Evolutionary conservation across 2,888 invertebrate genomes (phyloP).

Genomic region (Philopedon plagiatum): DNA sequence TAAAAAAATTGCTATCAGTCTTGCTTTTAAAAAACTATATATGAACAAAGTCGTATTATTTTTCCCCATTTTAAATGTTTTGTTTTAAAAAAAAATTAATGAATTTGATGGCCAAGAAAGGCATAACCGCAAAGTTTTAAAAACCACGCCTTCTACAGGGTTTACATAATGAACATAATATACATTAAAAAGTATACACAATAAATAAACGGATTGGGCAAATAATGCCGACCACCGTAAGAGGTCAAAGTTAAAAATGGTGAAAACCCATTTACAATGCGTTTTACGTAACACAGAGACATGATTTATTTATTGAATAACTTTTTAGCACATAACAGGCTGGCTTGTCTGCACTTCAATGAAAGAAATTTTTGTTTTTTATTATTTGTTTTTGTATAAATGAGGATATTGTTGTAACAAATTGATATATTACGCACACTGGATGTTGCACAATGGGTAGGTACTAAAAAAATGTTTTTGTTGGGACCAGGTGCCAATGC

Average conservation of each 20-base stretch:
- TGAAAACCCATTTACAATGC: neutral
- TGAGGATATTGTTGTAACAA: neutral
- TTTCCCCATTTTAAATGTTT: too few relatives aligned
- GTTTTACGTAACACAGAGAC: neutral
- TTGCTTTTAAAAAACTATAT: too few relatives aligned
- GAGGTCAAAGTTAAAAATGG: conserved; percentile 13
- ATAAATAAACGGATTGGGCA: conserved; percentile 3
- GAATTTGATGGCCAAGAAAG: too few relatives aligned
- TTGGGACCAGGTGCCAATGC: neutral
- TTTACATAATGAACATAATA: neutral
- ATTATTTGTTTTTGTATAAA: conserved; percentile 10
- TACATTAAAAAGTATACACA: neutral
- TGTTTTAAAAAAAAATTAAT: too few relatives aligned
- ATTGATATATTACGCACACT: neutral
- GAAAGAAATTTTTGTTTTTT: conserved; percentile 16
- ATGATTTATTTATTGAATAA: neutral
- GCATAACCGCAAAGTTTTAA: too few relatives aligned
- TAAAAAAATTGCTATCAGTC: too few relatives aligned
- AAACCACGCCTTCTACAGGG: too few relatives aligned
- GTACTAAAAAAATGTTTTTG: neutral
- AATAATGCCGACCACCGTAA: neutral
- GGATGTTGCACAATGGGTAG: neutral
- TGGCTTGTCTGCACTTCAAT: conserved; percentile 17
- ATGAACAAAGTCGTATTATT: too few relatives aligned
- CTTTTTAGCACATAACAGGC: conserved; percentile 8